These are phyloP conservation scores for Spongia lamella DNA, from an alignment of 37 sponge, comb jelly and placozoan genomes.

Conservation along the genomic window DNA sequence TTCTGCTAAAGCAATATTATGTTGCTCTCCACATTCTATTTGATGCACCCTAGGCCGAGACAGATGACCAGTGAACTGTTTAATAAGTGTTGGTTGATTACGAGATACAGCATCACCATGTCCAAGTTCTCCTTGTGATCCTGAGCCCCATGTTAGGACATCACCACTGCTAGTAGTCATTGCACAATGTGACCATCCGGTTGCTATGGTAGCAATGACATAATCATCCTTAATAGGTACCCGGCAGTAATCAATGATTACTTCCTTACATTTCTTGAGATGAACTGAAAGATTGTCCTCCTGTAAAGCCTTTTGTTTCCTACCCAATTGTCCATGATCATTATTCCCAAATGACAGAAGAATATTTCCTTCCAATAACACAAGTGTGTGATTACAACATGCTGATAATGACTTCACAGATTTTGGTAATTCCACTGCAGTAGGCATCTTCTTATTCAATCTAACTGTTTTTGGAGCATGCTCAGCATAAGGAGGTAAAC, in stretches of 20 bases:
- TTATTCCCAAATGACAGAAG: slow-evolving; percentile 71
- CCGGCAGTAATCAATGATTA: background rate
- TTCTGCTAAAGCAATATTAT: slow-evolving; percentile 45
- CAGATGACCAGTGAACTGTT: background rate
- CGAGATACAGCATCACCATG: slow-evolving; percentile 13
- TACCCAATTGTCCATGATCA: slow-evolving; percentile 64
- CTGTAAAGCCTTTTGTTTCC: slow-evolving; percentile 5
- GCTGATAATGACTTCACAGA: slow-evolving; percentile 22
- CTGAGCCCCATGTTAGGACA: slow-evolving; percentile 54
- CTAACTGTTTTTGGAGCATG: slow-evolving; percentile 25
- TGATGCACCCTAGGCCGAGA: slow-evolving; percentile 10
- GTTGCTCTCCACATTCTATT: slow-evolving; percentile 63
- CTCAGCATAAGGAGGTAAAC: slow-evolving; percentile 26
- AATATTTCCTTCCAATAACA: slow-evolving; percentile 26
- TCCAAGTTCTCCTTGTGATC: slow-evolving; percentile 42
- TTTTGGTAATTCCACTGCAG: background rate
- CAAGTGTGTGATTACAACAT: slow-evolving; percentile 50
- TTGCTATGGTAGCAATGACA: slow-evolving; percentile 10
- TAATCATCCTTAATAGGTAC: background rate
- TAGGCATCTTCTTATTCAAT: slow-evolving; percentile 57
- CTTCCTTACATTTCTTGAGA: slow-evolving; percentile 8
- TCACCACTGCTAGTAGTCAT: slow-evolving; percentile 22
- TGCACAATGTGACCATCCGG: slow-evolving; percentile 65
- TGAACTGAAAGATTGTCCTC: slow-evolving; percentile 3
- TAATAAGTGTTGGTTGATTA: slow-evolving; percentile 7